Evolutionary conservation across 2,888 invertebrate genomes (phyloP), one percentile per base, ranked within the genome.

Genomic region (Nemurella pictetii): DNA sequence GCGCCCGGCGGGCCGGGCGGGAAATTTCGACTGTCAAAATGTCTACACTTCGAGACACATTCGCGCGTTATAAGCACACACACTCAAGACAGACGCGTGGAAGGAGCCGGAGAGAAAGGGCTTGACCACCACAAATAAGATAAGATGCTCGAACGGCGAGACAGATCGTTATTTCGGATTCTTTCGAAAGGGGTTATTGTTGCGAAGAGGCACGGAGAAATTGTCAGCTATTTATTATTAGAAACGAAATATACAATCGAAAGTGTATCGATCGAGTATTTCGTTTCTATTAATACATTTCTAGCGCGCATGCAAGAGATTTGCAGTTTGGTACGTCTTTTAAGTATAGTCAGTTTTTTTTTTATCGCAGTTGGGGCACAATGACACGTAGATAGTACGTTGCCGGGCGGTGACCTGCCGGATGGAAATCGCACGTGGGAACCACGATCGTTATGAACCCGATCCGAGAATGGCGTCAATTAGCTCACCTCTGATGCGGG

Each of bases 11-110:
- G 78, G 30, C 30, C 78, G 78, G 78, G 29, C 26, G 12, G 30
- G 78, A 20, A 12, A 30, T 78, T 78, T 78, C 78, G 27, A 28
- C 28, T 78, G 78, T 78, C 78, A 30, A 78, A 78, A 78, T 30
- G 78, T 78, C 78, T 28, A 30, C 26, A 75, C 75, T 20, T 15
- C 20, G 20, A 55, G 55, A 55, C 55, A 12, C 55, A 55, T 20
- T 7, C 55, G 20, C 55, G n/a, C n/a, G n/a, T n/a, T n/a, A n/a
- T n/a, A n/a, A n/a, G n/a, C n/a, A n/a, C n/a, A n/a, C 3, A 55
- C 55, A 20, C 55, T 55, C 55, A 12, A n/a, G n/a, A 9, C 32
- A 55, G 2, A 20, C 20, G 9, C 55, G 20, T 12, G 55, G 2
- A 12, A 20, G 20, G 15, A 3, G 15, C 9, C 55, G 20, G 15